Base-by-base conservation (phyloP, 2,113 vertebrate genomes). In the Neopipo cinnamomea region DNA sequence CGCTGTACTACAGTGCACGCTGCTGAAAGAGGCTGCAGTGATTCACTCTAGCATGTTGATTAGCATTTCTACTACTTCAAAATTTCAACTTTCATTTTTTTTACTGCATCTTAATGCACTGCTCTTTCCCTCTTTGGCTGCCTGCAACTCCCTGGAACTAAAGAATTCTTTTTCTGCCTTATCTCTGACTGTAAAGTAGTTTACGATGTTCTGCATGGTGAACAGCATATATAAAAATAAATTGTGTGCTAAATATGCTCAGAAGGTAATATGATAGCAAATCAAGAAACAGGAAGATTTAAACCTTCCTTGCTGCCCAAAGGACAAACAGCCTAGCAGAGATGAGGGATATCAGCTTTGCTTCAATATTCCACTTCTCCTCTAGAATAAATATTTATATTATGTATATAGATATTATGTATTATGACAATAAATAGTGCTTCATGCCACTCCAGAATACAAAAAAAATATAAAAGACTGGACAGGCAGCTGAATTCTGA, bases 61-160 rank as follows among this genome's bases (percentile, higher is more conserved):
- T 87, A 92, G 76, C 59, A 91, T 92, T 96, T 97, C 94, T 87
- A 85, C 96, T 86, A 65, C 93, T 91, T 88, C 6, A 70, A 86
- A 92, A 81, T 90, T 93, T 84, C 88, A 92, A 74, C 85, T 89
- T 95, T 28, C 72, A 8, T 79, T 87, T 93, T 83, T 95, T 85
- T 94, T 93, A 91, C 79, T 86, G 85, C 90, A 80, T 75, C 88
- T 87, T 88, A 90, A 94, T 61, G 76, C 85, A 86, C 56, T 59
- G 47, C 59, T 94, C 91, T 88, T 84, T 86, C 56, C 68, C 58
- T 87, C 75, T 92, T 86, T 33, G 25, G 47, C 65, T 94, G 92
- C 59, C 76, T 89, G 94, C 52, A 80, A 87, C 73, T 92, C 73
- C 39, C 73, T 91, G 39, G 91, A 78, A 89, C 76, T 87, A 67